Evolutionary conservation across 2,113 vertebrate genomes (phyloP).

Genomic region (Litocranius walleri): DNA sequence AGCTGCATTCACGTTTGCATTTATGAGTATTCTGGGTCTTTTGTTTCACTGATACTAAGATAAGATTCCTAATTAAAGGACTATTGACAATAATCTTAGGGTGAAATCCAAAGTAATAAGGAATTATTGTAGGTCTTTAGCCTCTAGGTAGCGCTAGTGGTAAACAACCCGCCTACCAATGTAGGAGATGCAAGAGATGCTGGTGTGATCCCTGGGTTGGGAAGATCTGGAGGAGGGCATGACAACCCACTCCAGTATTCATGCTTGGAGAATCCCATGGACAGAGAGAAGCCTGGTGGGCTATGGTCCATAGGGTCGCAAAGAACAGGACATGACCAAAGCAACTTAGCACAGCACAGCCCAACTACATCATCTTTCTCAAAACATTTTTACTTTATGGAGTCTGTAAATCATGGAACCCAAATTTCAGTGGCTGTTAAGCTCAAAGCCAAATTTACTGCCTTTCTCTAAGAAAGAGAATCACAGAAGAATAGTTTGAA

Average conservation of each 20-base stretch:
- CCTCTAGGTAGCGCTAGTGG: background rate
- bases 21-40: background rate
- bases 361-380: background rate
- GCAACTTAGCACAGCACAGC: background rate
- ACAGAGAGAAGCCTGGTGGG: background rate
- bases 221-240: background rate
- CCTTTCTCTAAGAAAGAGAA: background rate
- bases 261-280: background rate
- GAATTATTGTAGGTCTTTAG: background rate
- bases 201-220: background rate
- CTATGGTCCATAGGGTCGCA: background rate
- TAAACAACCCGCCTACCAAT: background rate
- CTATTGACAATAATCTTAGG: background rate
- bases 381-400: background rate
- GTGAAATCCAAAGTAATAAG: background rate
- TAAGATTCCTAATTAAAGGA: constrained; percentile 32
- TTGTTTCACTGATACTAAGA: background rate
- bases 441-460: background rate
- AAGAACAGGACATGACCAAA: background rate
- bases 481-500: background rate
- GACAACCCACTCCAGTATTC: background rate
- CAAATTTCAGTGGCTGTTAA: background rate
- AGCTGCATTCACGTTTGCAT: background rate
- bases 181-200: background rate
- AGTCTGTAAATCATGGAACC: background rate